phyloP scores from a whole-genome alignment of 2,888 invertebrate genomes.

The Stictocephala bisonia region DNA sequence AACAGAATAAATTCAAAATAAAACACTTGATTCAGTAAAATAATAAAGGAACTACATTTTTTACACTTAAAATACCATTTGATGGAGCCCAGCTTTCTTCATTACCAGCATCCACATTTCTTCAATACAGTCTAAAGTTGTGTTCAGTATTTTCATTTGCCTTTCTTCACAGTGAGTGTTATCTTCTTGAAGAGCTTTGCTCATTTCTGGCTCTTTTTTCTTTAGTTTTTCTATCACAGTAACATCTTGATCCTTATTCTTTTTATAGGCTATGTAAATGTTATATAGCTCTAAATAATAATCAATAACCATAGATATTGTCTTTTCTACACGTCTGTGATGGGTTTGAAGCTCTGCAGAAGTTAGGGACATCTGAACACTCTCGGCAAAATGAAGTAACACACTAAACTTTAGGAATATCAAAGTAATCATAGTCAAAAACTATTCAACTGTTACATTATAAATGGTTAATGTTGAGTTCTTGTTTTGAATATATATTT shows the following conservation, averaged over 20 bases:
- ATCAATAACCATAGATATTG: not conserved
- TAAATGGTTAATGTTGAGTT: too few relatives aligned
- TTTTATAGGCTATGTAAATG: not conserved
- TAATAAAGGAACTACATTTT: too few relatives aligned
- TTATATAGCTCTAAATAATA: conserved; percentile 23
- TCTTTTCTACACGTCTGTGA: not conserved
- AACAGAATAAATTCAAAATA: too few relatives aligned
- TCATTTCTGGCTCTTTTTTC: conserved; percentile 10
- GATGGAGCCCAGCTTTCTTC: conserved; percentile 12
- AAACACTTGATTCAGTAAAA: too few relatives aligned
- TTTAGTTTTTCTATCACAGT: conserved; percentile 5
- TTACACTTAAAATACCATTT: too few relatives aligned
- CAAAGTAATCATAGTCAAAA: too few relatives aligned
- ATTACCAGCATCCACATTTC: conserved; percentile 33
- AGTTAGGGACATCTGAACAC: not conserved
- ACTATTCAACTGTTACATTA: too few relatives aligned
- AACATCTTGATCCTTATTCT: conserved; percentile 20
- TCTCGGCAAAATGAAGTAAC: not conserved
- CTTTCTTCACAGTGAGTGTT: not conserved
- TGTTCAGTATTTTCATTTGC: conserved; percentile 16
- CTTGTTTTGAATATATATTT: too few relatives aligned
- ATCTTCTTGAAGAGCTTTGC: not conserved
- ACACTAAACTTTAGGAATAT: too few relatives aligned
- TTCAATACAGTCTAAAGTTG: conserved; percentile 18
- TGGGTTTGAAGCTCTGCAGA: not conserved